A percentile compares a stretch with the other conserved stretches of the same genome.
phyloP scores from a whole-genome alignment of 2,797 vertebrate species.

The Fistularia tabacaria region DNA sequence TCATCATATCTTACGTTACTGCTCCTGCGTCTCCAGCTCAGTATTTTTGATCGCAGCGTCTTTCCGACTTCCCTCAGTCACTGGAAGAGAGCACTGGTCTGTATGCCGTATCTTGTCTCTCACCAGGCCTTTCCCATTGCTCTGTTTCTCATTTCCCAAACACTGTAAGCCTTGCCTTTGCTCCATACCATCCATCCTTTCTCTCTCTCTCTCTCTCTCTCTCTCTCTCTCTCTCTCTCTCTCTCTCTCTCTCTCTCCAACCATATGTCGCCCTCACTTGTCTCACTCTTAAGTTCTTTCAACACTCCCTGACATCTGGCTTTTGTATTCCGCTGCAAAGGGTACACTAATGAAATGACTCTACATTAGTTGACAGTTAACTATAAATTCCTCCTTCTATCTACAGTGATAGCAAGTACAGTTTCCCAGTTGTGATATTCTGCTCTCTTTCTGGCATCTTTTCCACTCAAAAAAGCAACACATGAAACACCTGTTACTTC shows the following conservation, averaged over 20 bases:
- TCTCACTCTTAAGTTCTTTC: background rate
- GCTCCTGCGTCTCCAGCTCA: slow-evolving; percentile 45
- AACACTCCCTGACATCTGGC: background rate
- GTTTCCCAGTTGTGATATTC: too few relatives aligned
- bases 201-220: slow-evolving; percentile 2
- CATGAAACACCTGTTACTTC: too few relatives aligned
- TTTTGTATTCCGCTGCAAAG: too few relatives aligned
- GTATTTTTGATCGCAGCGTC: slow-evolving; percentile 45
- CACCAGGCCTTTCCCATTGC: slow-evolving; percentile 5
- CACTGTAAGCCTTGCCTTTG: slow-evolving; percentile 4
- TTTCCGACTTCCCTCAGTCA: slow-evolving; percentile 46
- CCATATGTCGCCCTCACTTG: slow-evolving; percentile 13
- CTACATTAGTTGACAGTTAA: too few relatives aligned
- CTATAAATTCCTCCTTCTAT: too few relatives aligned
- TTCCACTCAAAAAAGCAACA: too few relatives aligned
- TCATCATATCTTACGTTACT: slow-evolving; percentile 26
- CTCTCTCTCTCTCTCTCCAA: slow-evolving; percentile 2
- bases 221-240: slow-evolving; percentile 1
- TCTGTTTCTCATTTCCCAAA: slow-evolving; percentile 16
- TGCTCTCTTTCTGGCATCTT: too few relatives aligned
- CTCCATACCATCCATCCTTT: background rate
- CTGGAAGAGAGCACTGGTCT: slow-evolving; percentile 22
- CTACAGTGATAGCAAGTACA: too few relatives aligned
- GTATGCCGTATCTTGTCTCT: slow-evolving; percentile 12
- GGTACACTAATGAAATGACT: too few relatives aligned